Evolutionary conservation across 2,888 invertebrate species (phyloP).

Genomic region (Macrophya alboannulata): DNA sequence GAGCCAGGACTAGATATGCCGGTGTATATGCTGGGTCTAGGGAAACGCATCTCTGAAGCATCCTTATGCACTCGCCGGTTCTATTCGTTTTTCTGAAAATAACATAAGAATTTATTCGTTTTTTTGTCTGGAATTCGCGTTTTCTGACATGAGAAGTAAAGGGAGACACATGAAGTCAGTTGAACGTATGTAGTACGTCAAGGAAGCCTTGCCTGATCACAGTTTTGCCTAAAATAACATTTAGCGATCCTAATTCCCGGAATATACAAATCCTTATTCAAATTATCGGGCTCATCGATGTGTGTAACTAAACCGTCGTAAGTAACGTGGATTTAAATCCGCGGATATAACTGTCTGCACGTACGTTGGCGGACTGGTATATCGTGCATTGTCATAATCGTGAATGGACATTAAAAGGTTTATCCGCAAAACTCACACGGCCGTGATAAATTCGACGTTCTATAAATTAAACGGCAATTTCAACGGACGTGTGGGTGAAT

Average conservation of each 20-base stretch:
- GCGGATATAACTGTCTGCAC: not conserved
- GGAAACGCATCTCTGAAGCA: conserved; percentile 86
- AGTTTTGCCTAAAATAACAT: not conserved
- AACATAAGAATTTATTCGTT: not conserved
- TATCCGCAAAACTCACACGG: not conserved
- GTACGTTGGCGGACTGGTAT: not conserved
- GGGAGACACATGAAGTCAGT: no score
- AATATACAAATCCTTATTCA: not conserved
- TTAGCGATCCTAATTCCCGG: not conserved
- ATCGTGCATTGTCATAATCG: not conserved
- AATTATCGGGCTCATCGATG: not conserved
- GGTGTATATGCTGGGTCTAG: conserved; percentile 87
- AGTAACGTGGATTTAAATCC: not conserved
- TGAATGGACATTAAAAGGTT: conserved; percentile 64
- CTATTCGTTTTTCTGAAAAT: conserved; percentile 85
- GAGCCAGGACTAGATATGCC: conserved; percentile 86
- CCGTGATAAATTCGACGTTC: conserved; percentile 65
- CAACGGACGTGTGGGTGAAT: conserved; percentile 62
- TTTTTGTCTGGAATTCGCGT: not conserved
- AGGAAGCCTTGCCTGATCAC: not conserved
- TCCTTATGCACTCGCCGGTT: conserved; percentile 84
- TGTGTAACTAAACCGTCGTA: not conserved
- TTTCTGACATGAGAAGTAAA: not conserved
- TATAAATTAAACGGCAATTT: conserved; percentile 68
- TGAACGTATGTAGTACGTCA: no score